Base-by-base conservation (phyloP, 2,888 invertebrate genomes). In the Zaprionus bogoriensis region DNA sequence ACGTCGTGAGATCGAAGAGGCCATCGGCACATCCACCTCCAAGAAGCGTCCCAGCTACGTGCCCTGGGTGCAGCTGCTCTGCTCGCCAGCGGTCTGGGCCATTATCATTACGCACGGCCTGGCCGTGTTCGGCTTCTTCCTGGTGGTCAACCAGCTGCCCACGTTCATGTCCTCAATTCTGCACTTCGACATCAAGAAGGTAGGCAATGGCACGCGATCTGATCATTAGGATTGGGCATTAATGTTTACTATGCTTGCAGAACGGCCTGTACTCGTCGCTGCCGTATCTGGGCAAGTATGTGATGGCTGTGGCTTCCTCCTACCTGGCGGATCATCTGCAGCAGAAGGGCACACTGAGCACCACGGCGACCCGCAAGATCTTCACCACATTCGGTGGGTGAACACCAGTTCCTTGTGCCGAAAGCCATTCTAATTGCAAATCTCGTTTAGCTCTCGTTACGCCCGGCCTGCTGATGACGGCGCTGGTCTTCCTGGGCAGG, bases 121-220 rank as follows among this genome's bases (percentile, higher is more conserved):
- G 55, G 96, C 96, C 4, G 96, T 97, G 45, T 97, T 96, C 91
- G 95, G 96, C 0, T 97, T 96, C 92, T 97, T 96, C 91, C 96
- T 96, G 9, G 95, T 97, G 27, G 94, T 97, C 74, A 96, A 96
- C 91, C 96, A 97, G 87, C 92, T 97, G 82, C 97, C 97, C 4
- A 96, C 95, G 1, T 97, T 95, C 90, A 95, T 96, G 94, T 94
- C 96, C 89, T 93, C 94, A 86, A 95, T 96, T 72, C 92, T 96
- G 48, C 92, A 94, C 67, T 96, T 94, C 85, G 93, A 95, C 85
- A 96, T 97, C 82, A 96, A 96, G 91, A 93, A 93, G 90, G 95
- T 95, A 79, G 19, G 67, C n/a, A n/a, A n/a, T 23, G 25, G 2
- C 3, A 7, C 0, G 0, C 0, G n/a, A 6, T 19, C 4, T 12